Evolutionary conservation across 2,113 vertebrate species (phyloP).

Genomic region (Nothocercus julius): DNA sequence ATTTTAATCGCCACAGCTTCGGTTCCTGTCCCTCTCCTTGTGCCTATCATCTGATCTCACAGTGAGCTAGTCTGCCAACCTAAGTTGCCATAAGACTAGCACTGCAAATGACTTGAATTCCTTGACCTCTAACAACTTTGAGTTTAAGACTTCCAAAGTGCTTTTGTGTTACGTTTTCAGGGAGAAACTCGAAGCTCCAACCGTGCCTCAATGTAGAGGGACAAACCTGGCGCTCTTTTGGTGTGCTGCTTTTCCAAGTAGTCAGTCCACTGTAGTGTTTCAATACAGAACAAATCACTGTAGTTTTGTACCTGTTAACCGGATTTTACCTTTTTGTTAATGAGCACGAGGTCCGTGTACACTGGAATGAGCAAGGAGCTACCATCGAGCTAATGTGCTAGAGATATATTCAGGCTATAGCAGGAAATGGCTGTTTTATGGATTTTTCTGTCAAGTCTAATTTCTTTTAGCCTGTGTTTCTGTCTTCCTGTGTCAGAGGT

Average conservation of each 20-base stretch:
- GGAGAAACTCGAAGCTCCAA: neutral
- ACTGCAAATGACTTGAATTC: neutral
- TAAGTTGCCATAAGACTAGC: neutral
- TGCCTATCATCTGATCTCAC: neutral
- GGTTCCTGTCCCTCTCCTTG: neutral
- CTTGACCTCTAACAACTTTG: neutral
- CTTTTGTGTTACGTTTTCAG: neutral
- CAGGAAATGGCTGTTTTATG: neutral
- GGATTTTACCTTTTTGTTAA: neutral
- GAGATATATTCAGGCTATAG: neutral
- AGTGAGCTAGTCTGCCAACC: neutral
- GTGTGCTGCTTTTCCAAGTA: neutral
- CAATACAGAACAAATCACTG: neutral
- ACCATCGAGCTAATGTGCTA: accelerated
- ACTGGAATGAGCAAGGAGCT: neutral
- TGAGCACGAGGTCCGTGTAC: too few relatives aligned
- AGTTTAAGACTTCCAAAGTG: accelerated
- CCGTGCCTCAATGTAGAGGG: accelerated
- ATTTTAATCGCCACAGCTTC: neutral
- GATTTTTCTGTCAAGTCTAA: neutral
- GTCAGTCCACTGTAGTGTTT: neutral
- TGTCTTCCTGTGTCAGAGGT: neutral
- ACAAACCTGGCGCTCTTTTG: accelerated
- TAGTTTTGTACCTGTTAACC: accelerated
- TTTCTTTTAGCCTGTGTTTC: neutral